phyloP scores from a whole-genome alignment of 2,888 invertebrate genomes.

The Aquatica leii region DNA sequence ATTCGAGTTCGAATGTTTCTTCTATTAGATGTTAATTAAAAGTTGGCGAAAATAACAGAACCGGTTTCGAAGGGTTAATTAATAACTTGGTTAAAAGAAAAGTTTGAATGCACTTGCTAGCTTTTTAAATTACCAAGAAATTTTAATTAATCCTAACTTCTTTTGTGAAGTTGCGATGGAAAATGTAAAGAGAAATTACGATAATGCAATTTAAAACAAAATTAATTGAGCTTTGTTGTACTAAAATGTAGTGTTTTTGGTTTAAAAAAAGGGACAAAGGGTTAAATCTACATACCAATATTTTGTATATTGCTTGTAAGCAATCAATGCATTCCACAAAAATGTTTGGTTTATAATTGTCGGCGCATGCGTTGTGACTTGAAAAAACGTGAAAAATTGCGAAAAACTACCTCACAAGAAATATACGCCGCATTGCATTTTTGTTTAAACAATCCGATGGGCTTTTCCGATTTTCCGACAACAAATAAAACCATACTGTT shows the following conservation, averaged over 20 bases:
- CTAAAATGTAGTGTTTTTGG: not conserved
- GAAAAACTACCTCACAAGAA: no score
- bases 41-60: constrained; percentile 6
- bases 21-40: constrained; percentile 7
- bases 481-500: no score
- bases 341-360: not conserved
- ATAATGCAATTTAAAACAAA: not conserved
- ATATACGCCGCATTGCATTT: no score
- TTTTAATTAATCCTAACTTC: constrained; percentile 7
- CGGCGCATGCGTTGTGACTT: not conserved
- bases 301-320: not conserved
- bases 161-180: not conserved
- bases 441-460: not conserved
- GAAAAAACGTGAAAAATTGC: no score
- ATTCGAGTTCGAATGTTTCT: no score
- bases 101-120: constrained; percentile 2
- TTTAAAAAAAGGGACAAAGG: not conserved
- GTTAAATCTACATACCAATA: constrained; percentile 1
- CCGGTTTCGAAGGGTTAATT: constrained; percentile 3
- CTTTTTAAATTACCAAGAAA: constrained; percentile 10
- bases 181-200: not conserved
- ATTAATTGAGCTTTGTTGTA: not conserved
- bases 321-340: constrained; percentile 7
- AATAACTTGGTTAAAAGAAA: constrained; percentile 7
- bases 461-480: not conserved